These are phyloP conservation scores for Anorthoa munda DNA, from an alignment of 2,888 invertebrate species.

Conservation along the genomic window DNA sequence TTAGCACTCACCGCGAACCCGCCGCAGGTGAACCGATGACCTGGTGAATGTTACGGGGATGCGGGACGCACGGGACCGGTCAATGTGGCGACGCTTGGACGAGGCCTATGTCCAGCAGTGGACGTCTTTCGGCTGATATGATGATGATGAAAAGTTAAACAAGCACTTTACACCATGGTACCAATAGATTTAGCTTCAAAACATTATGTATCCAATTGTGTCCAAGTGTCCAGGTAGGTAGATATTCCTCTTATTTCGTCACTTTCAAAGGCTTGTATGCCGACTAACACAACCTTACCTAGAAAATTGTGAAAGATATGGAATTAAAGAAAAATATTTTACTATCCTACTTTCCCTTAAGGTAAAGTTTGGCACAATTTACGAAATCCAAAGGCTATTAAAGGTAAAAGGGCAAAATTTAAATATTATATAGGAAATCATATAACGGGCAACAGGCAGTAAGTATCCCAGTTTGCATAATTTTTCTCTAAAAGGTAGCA, in stretches of 20 bases:
- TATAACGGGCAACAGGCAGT: conserved; percentile 21
- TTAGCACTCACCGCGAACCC: no score
- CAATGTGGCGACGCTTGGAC: no score
- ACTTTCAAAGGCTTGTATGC: background rate
- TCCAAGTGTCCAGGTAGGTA: background rate
- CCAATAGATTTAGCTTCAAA: background rate
- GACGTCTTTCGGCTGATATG: no score
- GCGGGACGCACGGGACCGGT: no score
- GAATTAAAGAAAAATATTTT: conserved; percentile 41
- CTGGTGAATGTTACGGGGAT: no score
- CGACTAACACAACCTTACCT: background rate
- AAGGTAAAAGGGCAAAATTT: conserved; percentile 31
- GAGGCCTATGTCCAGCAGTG: no score
- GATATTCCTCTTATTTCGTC: no score
- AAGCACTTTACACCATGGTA: background rate
- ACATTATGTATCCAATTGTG: background rate
- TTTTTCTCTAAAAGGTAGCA: conserved; percentile 28
- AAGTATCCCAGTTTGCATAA: conserved; percentile 42
- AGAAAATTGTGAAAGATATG: conserved; percentile 16
- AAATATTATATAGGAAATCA: conserved; percentile 44
- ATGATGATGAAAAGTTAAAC: no score
- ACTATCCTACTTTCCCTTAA: background rate
- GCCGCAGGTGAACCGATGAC: no score
- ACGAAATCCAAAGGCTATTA: conserved; percentile 9
- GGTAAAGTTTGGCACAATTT: conserved; percentile 29